Base-by-base conservation (phyloP, 2,888 invertebrate species). In the Eurytoma adleriae region DNA sequence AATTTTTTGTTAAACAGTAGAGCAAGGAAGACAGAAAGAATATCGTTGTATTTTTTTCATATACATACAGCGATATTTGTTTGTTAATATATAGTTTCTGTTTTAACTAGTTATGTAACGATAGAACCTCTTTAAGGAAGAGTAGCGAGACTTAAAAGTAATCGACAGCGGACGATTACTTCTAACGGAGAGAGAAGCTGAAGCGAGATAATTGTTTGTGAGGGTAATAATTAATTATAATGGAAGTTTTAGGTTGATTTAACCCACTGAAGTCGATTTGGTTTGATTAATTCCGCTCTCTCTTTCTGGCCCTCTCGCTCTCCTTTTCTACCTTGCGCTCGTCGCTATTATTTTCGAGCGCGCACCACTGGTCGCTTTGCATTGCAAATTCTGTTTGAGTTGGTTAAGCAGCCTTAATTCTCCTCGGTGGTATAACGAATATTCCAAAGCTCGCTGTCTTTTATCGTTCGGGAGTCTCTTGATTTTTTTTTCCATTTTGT, bases 301-400 rank as follows among this genome's bases (percentile, higher is more conserved):
- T 40, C 40, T 40, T 40, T 40, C 40, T 7, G 40, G 7, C 40
- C 3, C 7, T 7, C 40, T 40, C 40, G 40, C 40, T 40, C 40
- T 40, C 7, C 40, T 3, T 40, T 4, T 40, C 40, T 40, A 40
- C 40, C 7, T 40, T 3, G 4, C 40, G 40, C 57, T 10, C 62
- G 10, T 54, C 27, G 40, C 68, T 79, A 79, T 69, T 54, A 79
- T 73, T 73, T 62, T 69, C 52, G 24, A 48, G 24, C 56, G n/a
- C 59, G 64, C 20, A 12, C 24, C 5, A 12, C 14, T 1, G 18
- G 16, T 5, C 20, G 27, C 27, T 79, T 71, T 79, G 73, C 72
- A 79, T 48, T 73, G 78, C 73, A 73, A 79, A 79, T 78, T 52
- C 20, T 73, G 68, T 69, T 79, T 79, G 54, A 48, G 62, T 20